phyloP scores from a whole-genome alignment of 2,888 invertebrate species.

The Petrophora chlorosata region DNA sequence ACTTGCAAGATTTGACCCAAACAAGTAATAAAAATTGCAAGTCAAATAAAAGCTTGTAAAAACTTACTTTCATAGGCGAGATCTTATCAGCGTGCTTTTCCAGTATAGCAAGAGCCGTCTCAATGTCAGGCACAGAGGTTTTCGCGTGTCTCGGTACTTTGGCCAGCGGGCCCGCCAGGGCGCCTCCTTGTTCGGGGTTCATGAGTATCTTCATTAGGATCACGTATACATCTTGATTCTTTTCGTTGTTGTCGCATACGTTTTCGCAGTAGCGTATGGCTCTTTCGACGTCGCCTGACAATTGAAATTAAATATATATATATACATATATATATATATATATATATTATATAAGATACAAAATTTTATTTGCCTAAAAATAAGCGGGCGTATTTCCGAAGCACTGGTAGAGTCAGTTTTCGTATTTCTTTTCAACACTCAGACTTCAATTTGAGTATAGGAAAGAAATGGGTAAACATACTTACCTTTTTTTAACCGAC shows the following conservation, averaged over 20 bases:
- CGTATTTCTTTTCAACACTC: too few species aligned
- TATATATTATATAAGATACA: too few species aligned
- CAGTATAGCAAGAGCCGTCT: slow-evolving; percentile 90
- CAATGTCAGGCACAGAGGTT: slow-evolving; percentile 88
- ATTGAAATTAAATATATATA: neutral
- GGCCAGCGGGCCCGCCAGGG: slow-evolving; percentile 71
- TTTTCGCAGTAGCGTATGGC: slow-evolving; percentile 94
- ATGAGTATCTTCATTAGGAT: slow-evolving; percentile 82
- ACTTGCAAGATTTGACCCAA: too few species aligned
- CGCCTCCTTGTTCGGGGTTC: slow-evolving; percentile 61
- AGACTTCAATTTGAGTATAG: too few species aligned
- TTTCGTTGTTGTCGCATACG: slow-evolving; percentile 79
- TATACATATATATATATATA: neutral
- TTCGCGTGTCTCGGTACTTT: slow-evolving; percentile 81
- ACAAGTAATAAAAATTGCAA: too few species aligned
- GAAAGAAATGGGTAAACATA: too few species aligned
- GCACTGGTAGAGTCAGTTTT: too few species aligned
- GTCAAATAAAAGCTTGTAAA: too few species aligned
- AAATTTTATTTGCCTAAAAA: too few species aligned
- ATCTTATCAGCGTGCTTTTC: slow-evolving; percentile 93
- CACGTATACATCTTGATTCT: slow-evolving; percentile 84
- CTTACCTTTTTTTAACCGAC: too few species aligned
- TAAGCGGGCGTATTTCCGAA: too few species aligned
- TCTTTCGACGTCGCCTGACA: slow-evolving; percentile 88
- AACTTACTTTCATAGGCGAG: slow-evolving; percentile 88